These are phyloP conservation scores for Labeo catla DNA, from an alignment of 2,113 vertebrate genomes.

Conservation along the genomic window DNA sequence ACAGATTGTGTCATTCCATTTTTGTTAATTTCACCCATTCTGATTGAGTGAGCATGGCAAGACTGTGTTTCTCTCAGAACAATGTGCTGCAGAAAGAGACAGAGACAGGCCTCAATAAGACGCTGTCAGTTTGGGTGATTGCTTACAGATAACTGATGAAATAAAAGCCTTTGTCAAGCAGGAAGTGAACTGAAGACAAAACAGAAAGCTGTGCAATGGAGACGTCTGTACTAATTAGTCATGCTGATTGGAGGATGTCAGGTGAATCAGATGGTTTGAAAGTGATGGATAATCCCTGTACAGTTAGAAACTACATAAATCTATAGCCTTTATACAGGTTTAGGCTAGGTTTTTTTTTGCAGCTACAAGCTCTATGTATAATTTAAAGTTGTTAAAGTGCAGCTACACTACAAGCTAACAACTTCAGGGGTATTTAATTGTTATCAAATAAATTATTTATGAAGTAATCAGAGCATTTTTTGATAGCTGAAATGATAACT, in stretches of 20 bases:
- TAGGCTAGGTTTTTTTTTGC: background rate
- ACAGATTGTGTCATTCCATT: slow-evolving; percentile 75
- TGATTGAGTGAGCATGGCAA: slow-evolving; percentile 66
- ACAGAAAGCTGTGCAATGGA: slow-evolving; percentile 29
- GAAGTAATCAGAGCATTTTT: background rate
- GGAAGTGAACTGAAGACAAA: slow-evolving; percentile 20
- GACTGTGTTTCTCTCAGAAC: slow-evolving; percentile 51
- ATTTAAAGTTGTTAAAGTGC: background rate
- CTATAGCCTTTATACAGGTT: slow-evolving; percentile 1
- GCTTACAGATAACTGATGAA: slow-evolving; percentile 64
- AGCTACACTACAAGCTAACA: background rate
- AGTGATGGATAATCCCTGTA: slow-evolving; percentile 28
- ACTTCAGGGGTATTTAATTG: background rate
- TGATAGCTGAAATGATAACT: background rate
- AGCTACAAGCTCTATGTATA: background rate
- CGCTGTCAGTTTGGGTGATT: slow-evolving; percentile 71
- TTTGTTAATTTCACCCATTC: slow-evolving; percentile 78
- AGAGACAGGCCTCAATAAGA: slow-evolving; percentile 67
- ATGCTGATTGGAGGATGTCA: slow-evolving; percentile 47
- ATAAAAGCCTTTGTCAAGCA: slow-evolving; percentile 59
- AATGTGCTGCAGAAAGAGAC: slow-evolving; percentile 61
- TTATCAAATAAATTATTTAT: background rate
- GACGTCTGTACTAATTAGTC: slow-evolving; percentile 47
- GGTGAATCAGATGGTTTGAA: slow-evolving; percentile 41
- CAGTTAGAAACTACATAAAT: slow-evolving; percentile 35